These are phyloP conservation scores for Bolborhynchus lineola DNA, from an alignment of 2,113 vertebrate genomes.

Conservation along the genomic window DNA sequence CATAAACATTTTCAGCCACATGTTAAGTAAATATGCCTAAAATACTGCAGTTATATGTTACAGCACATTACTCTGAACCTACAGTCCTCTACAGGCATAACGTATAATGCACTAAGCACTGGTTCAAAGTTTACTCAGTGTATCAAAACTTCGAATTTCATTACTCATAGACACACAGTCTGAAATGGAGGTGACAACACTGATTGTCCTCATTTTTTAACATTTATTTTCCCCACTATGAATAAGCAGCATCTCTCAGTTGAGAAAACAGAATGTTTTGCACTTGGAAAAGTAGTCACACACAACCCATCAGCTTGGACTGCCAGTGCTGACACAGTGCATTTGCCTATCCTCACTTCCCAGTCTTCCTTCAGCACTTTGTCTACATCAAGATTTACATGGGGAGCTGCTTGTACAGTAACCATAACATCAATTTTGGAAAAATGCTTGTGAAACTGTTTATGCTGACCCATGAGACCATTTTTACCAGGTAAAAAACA, in stretches of 20 bases:
- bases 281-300: neutral
- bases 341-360: neutral
- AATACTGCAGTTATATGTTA: neutral
- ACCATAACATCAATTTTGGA: neutral
- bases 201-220: neutral
- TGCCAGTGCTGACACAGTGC: rapidly evolving
- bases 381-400: neutral
- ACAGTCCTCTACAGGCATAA: neutral
- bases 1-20: neutral
- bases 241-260: neutral
- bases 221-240: too few relatives aligned
- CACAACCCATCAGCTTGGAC: neutral
- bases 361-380: neutral
- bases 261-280: neutral
- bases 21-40: neutral
- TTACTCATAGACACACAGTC: neutral
- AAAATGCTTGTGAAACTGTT: neutral
- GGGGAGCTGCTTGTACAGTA: neutral
- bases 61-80: neutral
- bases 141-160: neutral
- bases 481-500: neutral
- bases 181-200: neutral
- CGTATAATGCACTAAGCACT: neutral
- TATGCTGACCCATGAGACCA: neutral
- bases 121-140: neutral